phyloP scores from a whole-genome alignment of 37 sponge, comb jelly and placozoan species.

The Lycopodina hypogea region DNA sequence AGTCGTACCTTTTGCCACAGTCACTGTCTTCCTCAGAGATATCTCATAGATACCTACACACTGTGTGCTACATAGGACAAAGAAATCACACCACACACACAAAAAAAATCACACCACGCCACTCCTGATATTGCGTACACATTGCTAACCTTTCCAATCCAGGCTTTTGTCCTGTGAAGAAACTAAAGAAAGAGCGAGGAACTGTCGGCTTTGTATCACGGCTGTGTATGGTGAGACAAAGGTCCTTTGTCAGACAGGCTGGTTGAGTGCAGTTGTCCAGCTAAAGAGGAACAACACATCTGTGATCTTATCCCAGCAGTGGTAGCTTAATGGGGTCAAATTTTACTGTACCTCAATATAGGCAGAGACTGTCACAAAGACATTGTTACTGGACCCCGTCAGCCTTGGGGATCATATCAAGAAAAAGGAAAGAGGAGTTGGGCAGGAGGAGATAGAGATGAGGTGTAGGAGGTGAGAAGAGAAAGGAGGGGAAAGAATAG shows the following conservation, averaged over 20 bases:
- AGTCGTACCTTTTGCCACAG: conserved; percentile 22
- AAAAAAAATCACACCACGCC: neutral
- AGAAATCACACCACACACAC: neutral
- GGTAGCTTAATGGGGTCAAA: neutral
- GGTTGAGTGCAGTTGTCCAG: conserved; percentile 77
- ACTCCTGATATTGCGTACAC: too few species aligned
- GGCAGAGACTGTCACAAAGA: conserved; percentile 77
- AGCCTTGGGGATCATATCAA: conserved; percentile 17
- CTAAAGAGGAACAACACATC: conserved; percentile 14
- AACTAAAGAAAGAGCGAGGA: conserved; percentile 52
- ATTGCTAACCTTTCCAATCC: conserved; percentile 26
- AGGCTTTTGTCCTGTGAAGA: conserved; percentile 59
- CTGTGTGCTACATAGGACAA: conserved; percentile 9
- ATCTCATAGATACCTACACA: conserved; percentile 64
- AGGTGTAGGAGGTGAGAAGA: neutral
- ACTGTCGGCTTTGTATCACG: conserved; percentile 62
- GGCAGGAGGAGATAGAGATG: neutral
- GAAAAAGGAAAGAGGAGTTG: neutral
- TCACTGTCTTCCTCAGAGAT: conserved; percentile 54
- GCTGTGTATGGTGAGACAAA: conserved; percentile 64
- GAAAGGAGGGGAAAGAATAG: neutral
- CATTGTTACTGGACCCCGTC: conserved; percentile 53
- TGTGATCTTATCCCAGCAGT: neutral
- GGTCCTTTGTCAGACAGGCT: conserved; percentile 71
- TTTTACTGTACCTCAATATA: conserved; percentile 70